Conservation (phyloP, 2,113 vertebrate species). For the Coptodon bakossiorum region DNA sequence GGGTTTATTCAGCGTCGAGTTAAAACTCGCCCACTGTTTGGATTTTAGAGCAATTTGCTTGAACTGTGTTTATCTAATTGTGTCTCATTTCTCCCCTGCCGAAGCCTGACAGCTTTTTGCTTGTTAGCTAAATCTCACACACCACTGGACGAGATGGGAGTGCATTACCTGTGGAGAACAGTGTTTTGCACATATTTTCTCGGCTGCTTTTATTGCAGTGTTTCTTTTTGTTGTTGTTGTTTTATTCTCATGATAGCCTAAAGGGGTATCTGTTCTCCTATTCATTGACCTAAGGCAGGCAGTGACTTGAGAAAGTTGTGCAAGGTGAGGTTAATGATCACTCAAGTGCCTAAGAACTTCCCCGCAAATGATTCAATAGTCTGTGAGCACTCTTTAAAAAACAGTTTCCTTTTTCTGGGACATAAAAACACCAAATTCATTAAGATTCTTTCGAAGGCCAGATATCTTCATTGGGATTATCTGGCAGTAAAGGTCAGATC, state of each 20-base stretch:
- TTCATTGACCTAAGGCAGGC: slow-evolving; percentile 18
- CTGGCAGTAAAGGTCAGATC: slow-evolving; percentile 50
- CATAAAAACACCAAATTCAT: slow-evolving; percentile 22
- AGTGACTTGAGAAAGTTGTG: not conserved
- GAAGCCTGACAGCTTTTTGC: not conserved
- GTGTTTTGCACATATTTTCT: slow-evolving; percentile 12
- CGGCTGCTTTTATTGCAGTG: not conserved
- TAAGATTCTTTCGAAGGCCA: slow-evolving; percentile 24
- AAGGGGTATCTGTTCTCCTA: not conserved
- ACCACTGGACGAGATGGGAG: not conserved
- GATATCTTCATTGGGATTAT: slow-evolving; percentile 51
- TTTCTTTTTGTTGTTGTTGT: not conserved
- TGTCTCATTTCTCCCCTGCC: not conserved
- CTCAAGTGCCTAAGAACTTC: not conserved
- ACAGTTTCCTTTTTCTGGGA: not conserved
- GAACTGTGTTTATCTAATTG: slow-evolving; percentile 19
- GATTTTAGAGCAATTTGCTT: slow-evolving; percentile 4
- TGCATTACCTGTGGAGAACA: not conserved
- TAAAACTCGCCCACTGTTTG: slow-evolving; percentile 2
- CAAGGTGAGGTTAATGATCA: slow-evolving; percentile 31
- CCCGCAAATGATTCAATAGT: not conserved
- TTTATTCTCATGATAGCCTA: not conserved
- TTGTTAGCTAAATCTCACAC: slow-evolving; percentile 13
- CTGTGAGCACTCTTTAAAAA: not conserved
- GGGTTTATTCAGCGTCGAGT: not conserved